Base-by-base conservation (phyloP, 2,113 vertebrate genomes). In the Phoenicopterus ruber region DNA sequence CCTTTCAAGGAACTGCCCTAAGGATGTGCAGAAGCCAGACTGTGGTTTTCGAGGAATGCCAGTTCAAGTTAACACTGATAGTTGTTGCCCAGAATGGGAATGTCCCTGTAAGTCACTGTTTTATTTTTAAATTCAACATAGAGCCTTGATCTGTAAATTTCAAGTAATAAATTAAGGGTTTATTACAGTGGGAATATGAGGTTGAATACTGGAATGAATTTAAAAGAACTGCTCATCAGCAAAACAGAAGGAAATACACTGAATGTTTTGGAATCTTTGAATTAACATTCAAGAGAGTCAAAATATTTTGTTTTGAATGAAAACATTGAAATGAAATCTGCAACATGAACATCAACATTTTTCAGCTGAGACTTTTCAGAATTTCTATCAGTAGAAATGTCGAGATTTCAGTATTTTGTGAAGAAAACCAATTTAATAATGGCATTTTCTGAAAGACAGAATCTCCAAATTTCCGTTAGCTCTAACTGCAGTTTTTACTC, bases 41-140 rank as follows among this genome's bases (percentile, higher is more conserved):
- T 99, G 99, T 96, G 99, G 99, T 86, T 99, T 99, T 96, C 98
- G 99, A 95, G 99, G 99, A 81, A 98, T 99, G 97, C 98, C 99
- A 58, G 97, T 99, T 88, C 99, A 99, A 97, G 98, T 98, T 91
- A 99, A 99, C 96, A 98, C 94, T 24, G 99, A 99, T 91, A 98
- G 98, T 92, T 99, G 99, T 97, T 99, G 99, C 77, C 99, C 99
- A 20, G 98, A 98, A 94, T 99, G 99, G 99, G 98, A 99, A 97
- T 99, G 99, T 86, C 99, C 99, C 18, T 99, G 99, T 99, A 98
- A 97, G 99, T 97, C 21, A 18, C 67, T 65, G 16, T 66, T 78
- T 85, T 34, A 20, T 65, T 90, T 94, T 82, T 24, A 58, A 79
- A 57, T 82, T 38, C 34, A 91, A 40, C 32, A 40, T 4, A 47